These are phyloP conservation scores for Lanistes nyassanus DNA, from an alignment of 1,140 invertebrate genomes.

Conservation along the genomic window DNA sequence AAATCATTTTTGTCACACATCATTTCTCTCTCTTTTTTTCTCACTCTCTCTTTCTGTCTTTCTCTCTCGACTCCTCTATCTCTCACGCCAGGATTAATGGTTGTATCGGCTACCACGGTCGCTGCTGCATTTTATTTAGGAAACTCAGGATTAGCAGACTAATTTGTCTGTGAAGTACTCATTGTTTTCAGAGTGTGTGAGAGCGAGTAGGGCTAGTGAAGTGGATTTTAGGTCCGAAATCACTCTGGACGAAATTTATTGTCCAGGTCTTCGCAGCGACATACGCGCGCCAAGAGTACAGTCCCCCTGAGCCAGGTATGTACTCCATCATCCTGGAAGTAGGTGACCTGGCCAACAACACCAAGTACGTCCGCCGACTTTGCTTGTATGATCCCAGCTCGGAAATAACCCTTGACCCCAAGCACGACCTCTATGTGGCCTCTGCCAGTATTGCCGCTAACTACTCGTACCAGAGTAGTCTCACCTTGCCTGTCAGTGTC, in stretches of 20 bases:
- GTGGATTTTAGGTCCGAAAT: no score
- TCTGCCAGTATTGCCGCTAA: slow-evolving; percentile 16
- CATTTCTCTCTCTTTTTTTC: slow-evolving; percentile 3
- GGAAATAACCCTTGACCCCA: slow-evolving; percentile 84
- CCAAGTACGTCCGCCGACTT: slow-evolving; percentile 26
- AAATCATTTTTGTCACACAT: no score
- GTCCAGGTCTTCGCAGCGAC: not conserved
- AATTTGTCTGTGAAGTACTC: no score
- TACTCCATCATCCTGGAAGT: slow-evolving; percentile 39
- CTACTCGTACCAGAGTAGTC: slow-evolving; percentile 17
- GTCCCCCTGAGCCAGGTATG: slow-evolving; percentile 31
- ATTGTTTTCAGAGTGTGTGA: no score
- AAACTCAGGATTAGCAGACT: no score
- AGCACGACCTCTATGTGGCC: slow-evolving; percentile 76
- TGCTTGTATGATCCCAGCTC: slow-evolving; percentile 34
- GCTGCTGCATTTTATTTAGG: no score
- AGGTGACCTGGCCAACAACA: slow-evolving; percentile 36
- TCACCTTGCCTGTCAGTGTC: slow-evolving; percentile 4
- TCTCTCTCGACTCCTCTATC: not conserved
- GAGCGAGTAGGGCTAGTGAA: no score
- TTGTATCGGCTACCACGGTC: no score
- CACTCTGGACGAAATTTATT: not conserved
- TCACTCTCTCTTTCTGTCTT: not conserved
- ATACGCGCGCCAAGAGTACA: not conserved
- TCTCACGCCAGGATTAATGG: not conserved